Base-by-base conservation (phyloP, 2,113 vertebrate genomes). In the Anolis carolinensis region DNA sequence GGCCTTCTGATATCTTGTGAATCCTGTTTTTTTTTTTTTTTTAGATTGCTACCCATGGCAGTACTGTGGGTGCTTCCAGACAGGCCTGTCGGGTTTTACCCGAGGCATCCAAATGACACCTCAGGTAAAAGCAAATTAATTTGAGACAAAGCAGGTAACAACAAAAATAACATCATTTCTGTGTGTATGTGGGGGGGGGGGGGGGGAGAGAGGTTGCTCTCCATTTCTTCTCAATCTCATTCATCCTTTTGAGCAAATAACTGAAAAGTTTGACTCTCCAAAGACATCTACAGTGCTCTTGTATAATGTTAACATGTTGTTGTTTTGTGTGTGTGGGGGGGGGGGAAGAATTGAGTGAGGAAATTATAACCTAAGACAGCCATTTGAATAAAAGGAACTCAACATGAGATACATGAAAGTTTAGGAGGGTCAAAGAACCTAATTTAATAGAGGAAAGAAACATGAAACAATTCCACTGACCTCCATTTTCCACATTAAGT, bases 401-500 rank as follows among this genome's bases (percentile, higher is more conserved):
- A 87, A 90, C 74, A 62, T n/a, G 39, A 91, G 83, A 92, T 87
- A 92, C 95, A 95, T 91, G 92, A 91, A 86, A 82, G 79, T 89
- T 86, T 91, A 84, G 55, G 86, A 92, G 88, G 90, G 93, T 88
- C 83, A 92, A 92, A 63, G 83, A 67, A 59, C 90, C 72, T 67
- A 93, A 94, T 86, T 89, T 92, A 83, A 95, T 89, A 87, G 94
- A 81, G 16, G 91, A 85, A 87, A 93, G 86, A 91, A 89, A 92
- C 88, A 84, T 86, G 92, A 84, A 91, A 94, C 89, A 84, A 91
- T 89, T 48, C 4, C 32, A 83, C 79, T 84, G 91, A 87, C 87
- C 84, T 85, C 84, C 32, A 27, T 18, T 4, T 82, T 13, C 52
- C 89, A 90, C 62, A 90, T 92, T 92, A 81, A 93, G 92, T 87